phyloP scores from a whole-genome alignment of 2,888 invertebrate species.

The Cremastobaeus sp. region DNA sequence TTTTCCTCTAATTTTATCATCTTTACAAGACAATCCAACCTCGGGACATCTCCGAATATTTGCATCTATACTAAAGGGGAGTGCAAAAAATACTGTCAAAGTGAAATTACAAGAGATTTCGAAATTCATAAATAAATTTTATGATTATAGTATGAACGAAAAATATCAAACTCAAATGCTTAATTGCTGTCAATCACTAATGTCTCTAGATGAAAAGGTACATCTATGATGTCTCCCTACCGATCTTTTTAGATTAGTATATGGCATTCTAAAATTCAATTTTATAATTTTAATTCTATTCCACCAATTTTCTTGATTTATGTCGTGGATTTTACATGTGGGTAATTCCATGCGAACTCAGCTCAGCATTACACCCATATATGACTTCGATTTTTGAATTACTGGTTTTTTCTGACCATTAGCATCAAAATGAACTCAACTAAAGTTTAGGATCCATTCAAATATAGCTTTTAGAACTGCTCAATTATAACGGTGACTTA shows the following conservation, averaged over 20 bases:
- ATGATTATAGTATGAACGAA: conserved; percentile 82
- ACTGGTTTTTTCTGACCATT: no score
- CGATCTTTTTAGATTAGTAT: not conserved
- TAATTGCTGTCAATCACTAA: conserved; percentile 80
- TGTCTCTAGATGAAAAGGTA: conserved; percentile 79
- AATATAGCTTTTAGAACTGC: no score
- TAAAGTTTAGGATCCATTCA: no score
- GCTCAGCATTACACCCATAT: no score
- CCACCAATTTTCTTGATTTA: no score
- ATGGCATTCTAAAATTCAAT: no score
- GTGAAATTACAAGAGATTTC: conserved; percentile 81
- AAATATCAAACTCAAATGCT: conserved; percentile 82
- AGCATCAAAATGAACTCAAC: no score
- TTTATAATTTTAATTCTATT: no score
- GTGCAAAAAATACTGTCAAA: conserved; percentile 78
- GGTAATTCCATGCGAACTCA: no score
- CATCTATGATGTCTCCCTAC: not conserved
- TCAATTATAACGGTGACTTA: no score
- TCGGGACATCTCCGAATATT: conserved; percentile 82
- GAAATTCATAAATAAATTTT: conserved; percentile 81
- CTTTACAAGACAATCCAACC: conserved; percentile 80
- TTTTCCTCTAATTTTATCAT: conserved; percentile 84
- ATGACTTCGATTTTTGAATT: no score
- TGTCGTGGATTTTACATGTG: no score
- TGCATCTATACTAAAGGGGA: conserved; percentile 82